Base-by-base conservation (phyloP, 2,888 invertebrate genomes). In the Drosophila neonasuta region DNA sequence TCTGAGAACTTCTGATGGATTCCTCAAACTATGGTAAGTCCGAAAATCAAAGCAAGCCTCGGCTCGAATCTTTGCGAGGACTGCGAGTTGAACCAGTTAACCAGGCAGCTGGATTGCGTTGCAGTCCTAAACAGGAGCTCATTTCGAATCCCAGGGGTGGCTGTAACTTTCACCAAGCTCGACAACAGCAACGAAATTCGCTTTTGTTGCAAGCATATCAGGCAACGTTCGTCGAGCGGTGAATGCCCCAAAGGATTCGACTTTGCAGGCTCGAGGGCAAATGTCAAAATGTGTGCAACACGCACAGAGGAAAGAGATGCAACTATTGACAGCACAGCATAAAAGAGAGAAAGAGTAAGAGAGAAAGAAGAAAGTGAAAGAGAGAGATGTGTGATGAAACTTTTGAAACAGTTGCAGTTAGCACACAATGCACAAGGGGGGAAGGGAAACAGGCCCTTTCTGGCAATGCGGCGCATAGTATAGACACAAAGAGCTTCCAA, bases 371-470 rank as follows among this genome's bases (percentile, higher is more conserved):
- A 7, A 42, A 30, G 29, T 13, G 36, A 44, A 54, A 42, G 42
- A 10, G 13, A 36, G 9, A 50, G 42, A 59, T 56, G 67, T 44
- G 32, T 51, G 56, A 34, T 48, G 57, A 68, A 80, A 80, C 69
- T 81, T 81, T 81, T 78, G 80, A 78, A 85, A 81, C 85, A 85
- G 81, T 81, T 85, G 82, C 81, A 81, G 77, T 75, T 79, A 68
- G 74, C 69, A 79, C 72, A 80, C 81, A 80, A 80, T 80, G 77
- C 68, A 58, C 59, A 39, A 39, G 34, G 13, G 68, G 57, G 6
- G 2, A 6, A n/a, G 36, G 36, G 34, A 64, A 30, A 11, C 13
- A 46, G 29, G 8, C 34, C 32, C 32, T 32, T 29, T 17, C 34
- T 10, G 24, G 11, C 10, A 42, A n/a, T 54, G 50, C 41, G 44